phyloP scores from a whole-genome alignment of 2,797 vertebrate species.

The Lagorchestes hirsutus region DNA sequence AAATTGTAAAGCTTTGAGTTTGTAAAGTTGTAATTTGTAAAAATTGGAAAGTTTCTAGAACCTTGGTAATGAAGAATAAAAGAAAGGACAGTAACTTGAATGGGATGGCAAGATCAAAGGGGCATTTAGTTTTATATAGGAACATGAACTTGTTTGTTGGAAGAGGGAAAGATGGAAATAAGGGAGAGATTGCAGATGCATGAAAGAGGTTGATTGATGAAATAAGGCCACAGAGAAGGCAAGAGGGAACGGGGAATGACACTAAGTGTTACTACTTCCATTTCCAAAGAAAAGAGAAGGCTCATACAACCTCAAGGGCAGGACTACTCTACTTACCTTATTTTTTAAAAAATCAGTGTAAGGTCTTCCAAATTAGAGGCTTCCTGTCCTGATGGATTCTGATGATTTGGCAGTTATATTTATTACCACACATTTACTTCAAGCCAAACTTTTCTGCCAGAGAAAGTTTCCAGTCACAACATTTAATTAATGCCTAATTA shows the following conservation, averaged over 20 bases:
- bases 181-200: neutral
- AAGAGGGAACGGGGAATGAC: neutral
- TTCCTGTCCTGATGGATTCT: slow-evolving; percentile 38
- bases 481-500: slow-evolving; percentile 77
- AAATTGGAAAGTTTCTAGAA: neutral
- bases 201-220: neutral
- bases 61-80: neutral
- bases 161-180: neutral
- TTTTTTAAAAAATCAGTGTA: slow-evolving; percentile 2
- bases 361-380: slow-evolving; percentile 4
- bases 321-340: neutral
- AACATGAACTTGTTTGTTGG: neutral
- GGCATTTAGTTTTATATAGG: neutral
- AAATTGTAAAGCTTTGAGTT: neutral
- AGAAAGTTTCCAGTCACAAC: slow-evolving; percentile 58
- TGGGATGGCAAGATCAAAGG: neutral
- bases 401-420: slow-evolving; percentile 37
- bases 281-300: slow-evolving; percentile 16
- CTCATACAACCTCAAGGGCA: neutral
- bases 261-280: neutral
- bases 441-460: slow-evolving; percentile 39
- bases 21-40: too few species aligned
- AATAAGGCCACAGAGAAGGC: neutral
- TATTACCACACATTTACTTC: slow-evolving; percentile 52
- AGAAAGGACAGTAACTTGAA: neutral